Evolutionary conservation across 2,113 vertebrate species (phyloP).

Genomic region (Tachysurus fulvidraco): DNA sequence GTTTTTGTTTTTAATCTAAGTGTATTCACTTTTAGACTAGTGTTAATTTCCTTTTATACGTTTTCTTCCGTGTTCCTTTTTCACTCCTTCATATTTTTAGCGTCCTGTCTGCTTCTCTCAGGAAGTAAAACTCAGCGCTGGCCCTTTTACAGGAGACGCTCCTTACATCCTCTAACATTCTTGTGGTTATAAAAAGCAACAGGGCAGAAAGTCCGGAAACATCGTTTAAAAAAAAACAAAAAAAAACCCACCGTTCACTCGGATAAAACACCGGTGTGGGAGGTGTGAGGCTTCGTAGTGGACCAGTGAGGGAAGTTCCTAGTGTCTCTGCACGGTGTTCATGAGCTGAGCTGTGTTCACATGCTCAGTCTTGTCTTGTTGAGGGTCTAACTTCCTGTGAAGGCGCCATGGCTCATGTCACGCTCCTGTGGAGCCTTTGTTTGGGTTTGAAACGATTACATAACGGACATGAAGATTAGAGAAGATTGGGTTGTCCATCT

Average conservation of each 20-base stretch:
- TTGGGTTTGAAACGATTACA: too few species aligned
- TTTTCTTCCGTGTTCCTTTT: background rate
- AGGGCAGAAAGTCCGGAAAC: background rate
- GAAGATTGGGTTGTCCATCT: too few species aligned
- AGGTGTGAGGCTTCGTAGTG: background rate
- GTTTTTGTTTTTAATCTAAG: background rate
- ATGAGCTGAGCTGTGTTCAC: too few species aligned
- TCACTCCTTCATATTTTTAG: background rate
- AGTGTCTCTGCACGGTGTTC: too few species aligned
- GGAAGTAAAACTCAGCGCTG: background rate
- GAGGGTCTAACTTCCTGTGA: background rate
- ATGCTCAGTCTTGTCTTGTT: background rate
- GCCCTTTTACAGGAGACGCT: background rate
- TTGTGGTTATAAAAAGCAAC: background rate
- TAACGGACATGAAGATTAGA: background rate
- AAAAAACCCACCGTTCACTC: background rate
- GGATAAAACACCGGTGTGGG: background rate
- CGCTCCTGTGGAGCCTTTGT: too few species aligned
- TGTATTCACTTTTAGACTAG: background rate
- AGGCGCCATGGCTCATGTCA: background rate
- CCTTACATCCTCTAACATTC: background rate
- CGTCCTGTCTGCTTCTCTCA: background rate
- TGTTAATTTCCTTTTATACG: background rate
- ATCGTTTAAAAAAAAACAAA: background rate
- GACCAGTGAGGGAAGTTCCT: too few species aligned